A percentile compares a stretch with the other conserved stretches of the same genome.
These are phyloP conservation scores for Grallaria varia DNA, from an alignment of 2,113 vertebrate genomes.

Conservation along the genomic window DNA sequence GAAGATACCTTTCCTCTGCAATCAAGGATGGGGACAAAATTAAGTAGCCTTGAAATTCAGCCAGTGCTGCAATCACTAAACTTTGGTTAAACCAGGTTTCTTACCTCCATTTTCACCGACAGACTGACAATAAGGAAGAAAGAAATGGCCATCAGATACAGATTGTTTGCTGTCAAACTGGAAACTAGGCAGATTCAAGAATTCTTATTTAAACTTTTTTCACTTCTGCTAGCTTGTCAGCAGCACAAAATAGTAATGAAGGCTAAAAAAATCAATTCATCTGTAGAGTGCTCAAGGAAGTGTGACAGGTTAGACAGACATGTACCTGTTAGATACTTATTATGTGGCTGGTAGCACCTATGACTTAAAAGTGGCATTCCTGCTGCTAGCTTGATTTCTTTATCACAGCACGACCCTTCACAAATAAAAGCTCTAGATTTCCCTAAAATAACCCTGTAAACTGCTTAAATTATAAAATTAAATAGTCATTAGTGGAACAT, in stretches of 20 bases:
- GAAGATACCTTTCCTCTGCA: not conserved
- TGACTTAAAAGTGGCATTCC: not conserved
- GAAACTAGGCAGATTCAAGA: not conserved
- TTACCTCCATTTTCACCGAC: not conserved
- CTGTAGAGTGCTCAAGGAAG: not conserved
- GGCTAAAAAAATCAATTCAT: not conserved
- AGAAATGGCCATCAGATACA: not conserved
- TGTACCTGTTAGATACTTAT: not conserved
- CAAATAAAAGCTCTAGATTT: not conserved
- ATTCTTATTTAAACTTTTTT: not conserved
- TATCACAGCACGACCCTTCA: not conserved
- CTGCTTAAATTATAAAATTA: not conserved
- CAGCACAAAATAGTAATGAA: not conserved
- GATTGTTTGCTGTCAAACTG: not conserved
- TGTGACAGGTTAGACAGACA: not conserved
- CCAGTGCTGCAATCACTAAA: not conserved
- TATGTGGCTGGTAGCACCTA: not conserved
- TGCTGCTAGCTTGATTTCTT: not conserved
- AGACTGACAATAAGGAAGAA: not conserved
- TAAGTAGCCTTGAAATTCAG: not conserved
- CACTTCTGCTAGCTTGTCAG: not conserved
- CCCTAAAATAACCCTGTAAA: not conserved
- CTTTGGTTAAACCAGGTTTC: not conserved
- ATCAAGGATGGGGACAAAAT: not conserved
- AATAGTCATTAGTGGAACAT: not conserved